These are phyloP conservation scores for Gallirallus australis DNA, from an alignment of 2,797 vertebrate species.

Conservation along the genomic window DNA sequence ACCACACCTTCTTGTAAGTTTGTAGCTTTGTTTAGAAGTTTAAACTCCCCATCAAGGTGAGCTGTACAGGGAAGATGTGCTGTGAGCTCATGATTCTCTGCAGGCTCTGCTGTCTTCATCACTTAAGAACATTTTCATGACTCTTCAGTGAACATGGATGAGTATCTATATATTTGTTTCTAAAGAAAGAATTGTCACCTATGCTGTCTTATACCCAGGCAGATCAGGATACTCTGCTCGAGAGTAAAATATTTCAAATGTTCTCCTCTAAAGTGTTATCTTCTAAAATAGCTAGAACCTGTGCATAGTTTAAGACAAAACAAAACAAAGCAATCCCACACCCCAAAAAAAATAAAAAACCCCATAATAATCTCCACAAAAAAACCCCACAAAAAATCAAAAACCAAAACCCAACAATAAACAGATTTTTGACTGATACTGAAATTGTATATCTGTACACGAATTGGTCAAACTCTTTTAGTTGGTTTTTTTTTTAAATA, in stretches of 20 bases:
- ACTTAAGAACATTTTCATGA: not conserved
- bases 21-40: not conserved
- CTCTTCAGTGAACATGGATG: not conserved
- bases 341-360: no score
- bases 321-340: no score
- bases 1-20: not conserved
- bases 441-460: not conserved
- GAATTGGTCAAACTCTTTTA: not conserved
- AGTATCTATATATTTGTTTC: not conserved
- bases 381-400: no score
- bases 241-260: not conserved
- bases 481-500: no score
- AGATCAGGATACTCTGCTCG: not conserved
- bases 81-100: not conserved
- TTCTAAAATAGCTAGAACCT: not conserved
- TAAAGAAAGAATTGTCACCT: not conserved
- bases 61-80: not conserved
- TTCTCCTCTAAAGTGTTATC: not conserved
- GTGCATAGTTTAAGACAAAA: not conserved
- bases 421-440: not conserved
- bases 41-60: not conserved
- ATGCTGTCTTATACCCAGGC: not conserved
- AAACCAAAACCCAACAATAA: no score
- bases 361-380: no score
- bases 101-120: not conserved